Conservation (phyloP, 2,113 vertebrate species). For the Carlito syrichta region DNA sequence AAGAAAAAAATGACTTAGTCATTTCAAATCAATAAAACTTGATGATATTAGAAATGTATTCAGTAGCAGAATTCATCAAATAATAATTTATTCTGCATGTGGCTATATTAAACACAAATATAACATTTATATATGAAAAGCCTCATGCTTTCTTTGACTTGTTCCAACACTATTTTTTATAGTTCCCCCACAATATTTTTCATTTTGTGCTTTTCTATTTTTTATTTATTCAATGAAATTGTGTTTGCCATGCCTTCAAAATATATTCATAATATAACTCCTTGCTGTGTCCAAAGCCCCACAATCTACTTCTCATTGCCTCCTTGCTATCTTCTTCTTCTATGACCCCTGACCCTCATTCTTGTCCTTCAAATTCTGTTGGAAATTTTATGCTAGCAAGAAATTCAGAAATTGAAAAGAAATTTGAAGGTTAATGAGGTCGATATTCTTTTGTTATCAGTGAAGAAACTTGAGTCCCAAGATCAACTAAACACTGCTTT, state of each 20-base stretch:
- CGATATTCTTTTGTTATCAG: background rate
- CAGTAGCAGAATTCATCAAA: background rate
- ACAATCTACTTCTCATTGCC: background rate
- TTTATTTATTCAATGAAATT: background rate
- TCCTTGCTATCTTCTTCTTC: background rate
- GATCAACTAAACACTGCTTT: background rate
- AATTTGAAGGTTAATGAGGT: background rate
- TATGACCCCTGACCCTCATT: background rate
- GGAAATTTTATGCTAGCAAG: background rate
- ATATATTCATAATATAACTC: background rate
- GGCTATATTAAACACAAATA: background rate
- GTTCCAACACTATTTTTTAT: background rate
- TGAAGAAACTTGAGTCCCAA: background rate
- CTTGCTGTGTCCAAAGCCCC: background rate
- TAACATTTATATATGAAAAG: background rate
- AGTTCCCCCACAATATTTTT: background rate
- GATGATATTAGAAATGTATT: background rate
- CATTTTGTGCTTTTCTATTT: background rate
- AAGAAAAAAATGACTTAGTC: background rate
- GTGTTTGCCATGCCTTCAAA: background rate
- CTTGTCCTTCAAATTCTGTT: background rate
- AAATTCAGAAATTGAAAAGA: background rate
- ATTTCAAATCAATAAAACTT: background rate
- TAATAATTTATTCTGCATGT: background rate
- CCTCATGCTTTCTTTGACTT: background rate